A percentile compares a stretch with the other conserved stretches of the same genome.
These are phyloP conservation scores for Odontamblyopus rebecca DNA, from an alignment of 2,797 vertebrate genomes.

Conservation along the genomic window DNA sequence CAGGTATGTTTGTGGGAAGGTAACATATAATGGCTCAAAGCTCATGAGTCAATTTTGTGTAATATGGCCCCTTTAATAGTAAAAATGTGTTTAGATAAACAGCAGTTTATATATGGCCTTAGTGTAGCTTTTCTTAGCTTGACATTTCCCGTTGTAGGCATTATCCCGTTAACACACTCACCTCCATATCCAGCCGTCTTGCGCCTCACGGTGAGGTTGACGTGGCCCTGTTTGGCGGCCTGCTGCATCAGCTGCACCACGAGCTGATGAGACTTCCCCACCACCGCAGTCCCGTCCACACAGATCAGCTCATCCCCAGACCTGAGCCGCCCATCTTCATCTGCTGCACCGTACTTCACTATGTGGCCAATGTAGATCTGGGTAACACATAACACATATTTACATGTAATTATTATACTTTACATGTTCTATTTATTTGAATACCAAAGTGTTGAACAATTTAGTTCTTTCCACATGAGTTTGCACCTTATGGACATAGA, in stretches of 20 bases:
- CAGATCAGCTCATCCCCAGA: conserved; percentile 97
- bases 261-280: conserved; percentile 97
- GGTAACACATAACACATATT: conserved; percentile 8
- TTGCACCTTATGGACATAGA: no score
- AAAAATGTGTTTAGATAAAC: neutral
- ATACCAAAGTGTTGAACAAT: neutral
- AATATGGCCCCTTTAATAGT: no score
- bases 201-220: conserved; percentile 95
- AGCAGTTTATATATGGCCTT: neutral
- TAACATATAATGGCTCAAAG: no score
- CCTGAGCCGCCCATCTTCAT: conserved; percentile 93
- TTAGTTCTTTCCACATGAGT: no score
- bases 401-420: neutral
- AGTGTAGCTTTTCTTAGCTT: neutral
- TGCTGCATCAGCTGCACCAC: conserved; percentile 99
- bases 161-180: conserved; percentile 50
- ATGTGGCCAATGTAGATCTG: conserved; percentile 99
- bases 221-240: conserved; percentile 97
- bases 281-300: conserved; percentile 96
- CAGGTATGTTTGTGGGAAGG: no score
- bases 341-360: conserved; percentile 94
- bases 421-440: neutral
- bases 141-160: neutral
- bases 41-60: no score
- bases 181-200: conserved; percentile 89